A percentile compares a stretch with the other conserved stretches of the same genome.
phyloP scores from a whole-genome alignment of 2,888 invertebrate species.

The Dysmachus trigonus region DNA sequence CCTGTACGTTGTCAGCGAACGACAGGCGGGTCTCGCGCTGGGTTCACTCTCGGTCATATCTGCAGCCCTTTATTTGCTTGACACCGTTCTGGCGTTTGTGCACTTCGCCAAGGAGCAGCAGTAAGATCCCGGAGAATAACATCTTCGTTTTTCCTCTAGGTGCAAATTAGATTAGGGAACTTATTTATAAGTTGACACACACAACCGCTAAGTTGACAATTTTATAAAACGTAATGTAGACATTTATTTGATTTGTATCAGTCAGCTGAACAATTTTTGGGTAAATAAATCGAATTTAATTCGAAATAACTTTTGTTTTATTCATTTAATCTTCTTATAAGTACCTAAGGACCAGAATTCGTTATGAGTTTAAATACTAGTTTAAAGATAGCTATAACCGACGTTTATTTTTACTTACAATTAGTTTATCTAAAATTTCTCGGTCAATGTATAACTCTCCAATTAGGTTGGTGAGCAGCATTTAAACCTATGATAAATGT shows the following conservation, averaged over 20 bases:
- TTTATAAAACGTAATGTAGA: neutral
- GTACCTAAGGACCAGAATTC: no score
- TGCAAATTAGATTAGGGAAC: constrained; percentile 21
- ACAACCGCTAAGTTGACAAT: neutral
- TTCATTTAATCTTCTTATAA: neutral
- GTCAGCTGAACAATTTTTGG: neutral
- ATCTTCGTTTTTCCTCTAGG: neutral
- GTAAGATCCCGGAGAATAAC: constrained; percentile 52
- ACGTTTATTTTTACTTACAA: no score
- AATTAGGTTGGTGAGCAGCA: no score
- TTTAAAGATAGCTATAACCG: no score
- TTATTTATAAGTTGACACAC: neutral
- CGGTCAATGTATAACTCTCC: no score
- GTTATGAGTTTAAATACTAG: no score
- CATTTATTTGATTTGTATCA: constrained; percentile 2
- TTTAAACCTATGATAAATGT: no score
- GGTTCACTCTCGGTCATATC: constrained; percentile 82
- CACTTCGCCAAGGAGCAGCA: constrained; percentile 73
- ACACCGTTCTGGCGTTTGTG: constrained; percentile 79
- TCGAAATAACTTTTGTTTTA: neutral
- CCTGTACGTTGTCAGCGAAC: constrained; percentile 76
- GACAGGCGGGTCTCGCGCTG: constrained; percentile 82
- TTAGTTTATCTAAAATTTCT: no score
- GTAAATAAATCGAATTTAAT: neutral
- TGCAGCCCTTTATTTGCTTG: constrained; percentile 82